Base-by-base conservation (phyloP, 2,113 vertebrate genomes). In the Ailuropoda melanoleuca region DNA sequence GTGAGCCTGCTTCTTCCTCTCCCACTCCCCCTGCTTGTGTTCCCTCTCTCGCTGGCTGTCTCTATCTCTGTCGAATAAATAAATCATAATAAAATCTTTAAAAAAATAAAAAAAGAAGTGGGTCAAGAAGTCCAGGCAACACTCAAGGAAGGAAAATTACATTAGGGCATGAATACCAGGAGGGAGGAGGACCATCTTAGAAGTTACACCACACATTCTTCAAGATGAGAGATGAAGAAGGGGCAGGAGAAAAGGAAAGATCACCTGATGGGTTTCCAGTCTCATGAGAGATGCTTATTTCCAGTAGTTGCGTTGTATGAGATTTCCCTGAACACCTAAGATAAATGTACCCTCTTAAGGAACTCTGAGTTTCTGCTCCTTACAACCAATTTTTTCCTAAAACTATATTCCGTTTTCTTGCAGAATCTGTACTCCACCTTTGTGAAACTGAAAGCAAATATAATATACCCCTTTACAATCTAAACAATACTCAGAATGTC, bases 401-500 rank as follows among this genome's bases (percentile, higher is more conserved):
- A 80, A 80, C 10, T 75, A n/a, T n/a, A 48, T 6, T 7, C 2
- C 34, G 55, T 84, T 68, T 64, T 75, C 23, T 68, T 83, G 14
- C 14, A 94, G 56, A 95, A 58, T 70, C 55, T 92, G 58, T 77
- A 68, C 26, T 80, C 4, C 6, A 80, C 8, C 4, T 70, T 77
- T 75, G 50, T 18, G 70, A 74, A 19, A 58, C 34, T 55, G 37
- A 83, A 93, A 90, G 29, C 37, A 96, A 90, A 66, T 77, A 80
- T 29, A 93, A 53, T 55, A 3, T 5, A 48, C 19, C 34, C 5
- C 11, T 80, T 43, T 60, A 46, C 26, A 43, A 34, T 37, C 82
- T 97, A 74, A 97, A 84, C 10, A 91, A 82, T 66, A 70, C 23
- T 68, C 46, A 83, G 17, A 87, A 31, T 86, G 72, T 88, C 85